A percentile compares a stretch with the other conserved stretches of the same genome.
Conservation (phyloP, 35 echinoderm and acorn worm genomes). For the Heliocidaris tuberculata region DNA sequence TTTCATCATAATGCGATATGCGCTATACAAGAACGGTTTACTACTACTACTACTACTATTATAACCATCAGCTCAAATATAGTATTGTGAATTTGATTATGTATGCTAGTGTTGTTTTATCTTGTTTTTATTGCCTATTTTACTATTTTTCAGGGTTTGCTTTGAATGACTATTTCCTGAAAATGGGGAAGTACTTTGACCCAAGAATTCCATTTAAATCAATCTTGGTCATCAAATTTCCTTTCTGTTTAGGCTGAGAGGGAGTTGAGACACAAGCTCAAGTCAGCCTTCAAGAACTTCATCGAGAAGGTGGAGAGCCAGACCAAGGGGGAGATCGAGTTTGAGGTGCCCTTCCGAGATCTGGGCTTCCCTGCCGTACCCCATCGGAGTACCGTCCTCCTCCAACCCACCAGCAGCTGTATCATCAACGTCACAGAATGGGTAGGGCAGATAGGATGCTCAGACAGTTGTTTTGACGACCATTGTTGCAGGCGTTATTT, state of each 20-base stretch:
- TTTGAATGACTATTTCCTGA: too few relatives aligned
- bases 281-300: constrained; percentile 98
- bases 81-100: too few relatives aligned
- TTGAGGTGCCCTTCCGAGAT: constrained; percentile 96
- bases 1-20: too few relatives aligned
- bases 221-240: too few relatives aligned
- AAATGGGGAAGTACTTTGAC: too few relatives aligned
- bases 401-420: constrained; percentile 94
- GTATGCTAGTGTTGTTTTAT: too few relatives aligned
- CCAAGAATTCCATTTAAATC: too few relatives aligned
- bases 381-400: constrained; percentile 81
- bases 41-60: too few relatives aligned
- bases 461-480: background rate
- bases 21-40: too few relatives aligned
- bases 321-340: constrained; percentile 90
- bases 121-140: too few relatives aligned
- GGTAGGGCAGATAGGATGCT: constrained; percentile 52
- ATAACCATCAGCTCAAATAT: too few relatives aligned
- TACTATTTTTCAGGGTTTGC: too few relatives aligned
- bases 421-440: constrained; percentile 93
- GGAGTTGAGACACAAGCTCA: constrained; percentile 92
- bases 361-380: constrained; percentile 94
- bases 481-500: background rate
- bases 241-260: constrained; percentile 71
- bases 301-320: constrained; percentile 95